phyloP scores from a whole-genome alignment of 1,140 invertebrate species.

The Ceratosolen fusciceps region DNA sequence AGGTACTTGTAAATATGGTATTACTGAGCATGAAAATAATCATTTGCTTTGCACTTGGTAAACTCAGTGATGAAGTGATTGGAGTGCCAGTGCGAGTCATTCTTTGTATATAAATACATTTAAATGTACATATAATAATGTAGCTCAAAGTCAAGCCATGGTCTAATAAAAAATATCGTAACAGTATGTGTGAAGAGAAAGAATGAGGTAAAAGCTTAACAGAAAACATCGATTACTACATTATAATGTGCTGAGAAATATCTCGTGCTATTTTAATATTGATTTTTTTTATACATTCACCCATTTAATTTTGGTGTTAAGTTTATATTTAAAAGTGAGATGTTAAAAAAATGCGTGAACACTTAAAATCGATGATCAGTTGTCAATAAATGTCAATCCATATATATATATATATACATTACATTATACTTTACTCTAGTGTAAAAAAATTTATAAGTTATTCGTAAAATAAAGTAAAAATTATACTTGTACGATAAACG shows the following conservation, averaged over 20 bases:
- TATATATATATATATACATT: constrained; percentile 40
- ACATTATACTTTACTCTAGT: constrained; percentile 39
- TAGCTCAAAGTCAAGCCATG: constrained; percentile 68
- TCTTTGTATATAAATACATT: constrained; percentile 71
- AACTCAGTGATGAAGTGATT: constrained; percentile 64
- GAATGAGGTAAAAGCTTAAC: constrained; percentile 10
- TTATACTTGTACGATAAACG: constrained; percentile 36
- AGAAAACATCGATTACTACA: constrained; percentile 62
- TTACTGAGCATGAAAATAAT: constrained; percentile 60
- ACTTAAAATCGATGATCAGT: constrained; percentile 33
- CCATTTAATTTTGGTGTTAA: constrained; percentile 43
- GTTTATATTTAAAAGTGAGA: constrained; percentile 31
- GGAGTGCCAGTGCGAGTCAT: constrained; percentile 67
- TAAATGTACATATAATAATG: constrained; percentile 70
- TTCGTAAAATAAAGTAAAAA: constrained; percentile 24
- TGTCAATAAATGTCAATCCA: constrained; percentile 48
- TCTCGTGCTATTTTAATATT: constrained; percentile 63
- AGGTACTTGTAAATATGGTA: constrained; percentile 68
- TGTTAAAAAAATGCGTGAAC: constrained; percentile 27
- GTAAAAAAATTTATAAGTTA: constrained; percentile 44
- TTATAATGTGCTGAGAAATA: constrained; percentile 53
- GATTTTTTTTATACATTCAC: constrained; percentile 64
- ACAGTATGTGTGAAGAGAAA: constrained; percentile 8
- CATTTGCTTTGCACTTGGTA: constrained; percentile 56
- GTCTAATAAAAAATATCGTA: constrained; percentile 59